Evolutionary conservation across 2,113 vertebrate genomes (phyloP).

Genomic region (Setophaga petechia): DNA sequence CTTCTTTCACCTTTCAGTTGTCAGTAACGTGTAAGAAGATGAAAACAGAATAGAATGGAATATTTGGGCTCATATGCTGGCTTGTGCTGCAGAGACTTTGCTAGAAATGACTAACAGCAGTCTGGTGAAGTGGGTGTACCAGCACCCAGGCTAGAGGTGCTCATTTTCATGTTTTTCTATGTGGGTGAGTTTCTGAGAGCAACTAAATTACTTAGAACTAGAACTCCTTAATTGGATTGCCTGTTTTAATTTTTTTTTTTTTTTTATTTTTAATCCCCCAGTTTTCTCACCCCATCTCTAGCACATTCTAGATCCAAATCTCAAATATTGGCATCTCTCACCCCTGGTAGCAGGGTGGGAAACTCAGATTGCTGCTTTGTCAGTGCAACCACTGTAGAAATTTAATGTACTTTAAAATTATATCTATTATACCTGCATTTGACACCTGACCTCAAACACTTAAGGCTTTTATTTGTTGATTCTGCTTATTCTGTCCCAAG

Average conservation of each 20-base stretch:
- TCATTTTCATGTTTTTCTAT: neutral
- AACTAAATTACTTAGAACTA: neutral
- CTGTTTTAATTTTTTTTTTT: neutral
- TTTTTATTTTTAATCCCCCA: fast-evolving
- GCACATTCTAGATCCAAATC: neutral
- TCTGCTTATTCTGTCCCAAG: neutral
- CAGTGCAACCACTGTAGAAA: neutral
- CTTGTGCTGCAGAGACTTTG: neutral
- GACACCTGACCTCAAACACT: neutral
- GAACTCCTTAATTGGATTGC: neutral
- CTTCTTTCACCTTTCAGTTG: slow-evolving; percentile 27
- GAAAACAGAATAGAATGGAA: neutral
- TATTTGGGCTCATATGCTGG: neutral
- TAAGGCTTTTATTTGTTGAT: neutral
- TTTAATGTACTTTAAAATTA: neutral
- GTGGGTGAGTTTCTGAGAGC: slow-evolving; percentile 13
- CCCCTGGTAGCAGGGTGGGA: neutral
- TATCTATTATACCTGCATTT: neutral
- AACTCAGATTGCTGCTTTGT: neutral
- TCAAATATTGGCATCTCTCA: neutral
- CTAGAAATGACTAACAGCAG: slow-evolving; percentile 31
- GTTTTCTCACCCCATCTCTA: neutral
- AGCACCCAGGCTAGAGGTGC: neutral
- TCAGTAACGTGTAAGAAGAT: neutral
- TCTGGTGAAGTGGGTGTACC: neutral